Evolutionary conservation across 2,797 vertebrate species (phyloP).

Genomic region (Myiothlypis coronata): DNA sequence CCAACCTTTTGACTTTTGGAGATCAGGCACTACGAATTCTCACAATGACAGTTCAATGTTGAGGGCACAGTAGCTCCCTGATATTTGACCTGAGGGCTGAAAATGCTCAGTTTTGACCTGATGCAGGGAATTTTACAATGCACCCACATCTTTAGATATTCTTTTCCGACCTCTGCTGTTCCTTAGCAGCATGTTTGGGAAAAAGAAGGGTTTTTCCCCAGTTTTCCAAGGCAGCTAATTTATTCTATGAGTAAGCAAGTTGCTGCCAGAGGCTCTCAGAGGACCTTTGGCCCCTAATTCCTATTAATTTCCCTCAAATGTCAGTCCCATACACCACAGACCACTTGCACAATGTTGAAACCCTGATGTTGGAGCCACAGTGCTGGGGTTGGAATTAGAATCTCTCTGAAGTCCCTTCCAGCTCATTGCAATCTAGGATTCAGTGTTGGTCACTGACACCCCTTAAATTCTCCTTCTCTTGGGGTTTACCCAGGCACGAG

Average conservation of each 20-base stretch:
- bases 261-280: neutral
- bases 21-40: neutral
- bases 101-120: neutral
- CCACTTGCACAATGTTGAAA: neutral
- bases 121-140: neutral
- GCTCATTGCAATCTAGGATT: neutral
- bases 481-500: neutral
- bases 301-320: neutral
- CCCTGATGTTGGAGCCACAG: neutral
- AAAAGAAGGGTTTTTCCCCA: neutral
- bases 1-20: neutral
- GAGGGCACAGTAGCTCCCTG: neutral
- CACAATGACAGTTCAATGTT: accelerated
- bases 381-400: neutral
- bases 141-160: neutral
- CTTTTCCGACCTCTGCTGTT: neutral
- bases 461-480: neutral
- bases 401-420: neutral
- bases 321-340: neutral
- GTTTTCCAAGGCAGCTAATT: neutral
- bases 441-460: neutral
- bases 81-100: neutral
- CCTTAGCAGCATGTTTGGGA: neutral
- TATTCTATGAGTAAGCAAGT: neutral
- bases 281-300: neutral